A percentile compares a stretch with the other conserved stretches of the same genome.
Conservation (phyloP, 2,113 vertebrate genomes). For the Mesembrinibis cayennensis region DNA sequence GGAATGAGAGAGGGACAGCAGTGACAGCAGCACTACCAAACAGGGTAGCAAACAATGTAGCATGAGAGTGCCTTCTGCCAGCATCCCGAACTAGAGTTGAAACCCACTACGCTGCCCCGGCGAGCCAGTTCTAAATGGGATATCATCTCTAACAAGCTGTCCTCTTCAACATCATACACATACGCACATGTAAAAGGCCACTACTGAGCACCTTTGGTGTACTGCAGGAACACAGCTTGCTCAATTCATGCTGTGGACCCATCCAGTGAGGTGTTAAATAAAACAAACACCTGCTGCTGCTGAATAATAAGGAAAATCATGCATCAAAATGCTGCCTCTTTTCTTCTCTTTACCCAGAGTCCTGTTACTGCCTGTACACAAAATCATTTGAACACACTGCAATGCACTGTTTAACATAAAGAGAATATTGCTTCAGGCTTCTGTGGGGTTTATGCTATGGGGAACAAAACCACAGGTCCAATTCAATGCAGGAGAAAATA, state of each 20-base stretch:
- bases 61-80: neutral
- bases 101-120: neutral
- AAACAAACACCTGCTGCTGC: neutral
- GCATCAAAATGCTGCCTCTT: neutral
- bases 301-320: neutral
- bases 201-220: neutral
- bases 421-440: neutral
- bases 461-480: neutral
- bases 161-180: neutral
- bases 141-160: slow-evolving; percentile 5
- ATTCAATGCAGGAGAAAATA: neutral
- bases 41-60: slow-evolving; percentile 6
- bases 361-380: neutral
- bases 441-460: neutral
- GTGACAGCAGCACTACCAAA: slow-evolving; percentile 60
- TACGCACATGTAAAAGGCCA: neutral
- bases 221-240: neutral
- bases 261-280: neutral
- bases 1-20: slow-evolving; percentile 66
- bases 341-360: neutral
- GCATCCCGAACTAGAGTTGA: slow-evolving; percentile 15
- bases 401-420: neutral
- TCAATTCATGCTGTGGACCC: neutral
- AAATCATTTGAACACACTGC: neutral
- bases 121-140: neutral